These are phyloP conservation scores for Enteromius mattozi DNA, from an alignment of 2,797 vertebrate species.

Conservation along the genomic window DNA sequence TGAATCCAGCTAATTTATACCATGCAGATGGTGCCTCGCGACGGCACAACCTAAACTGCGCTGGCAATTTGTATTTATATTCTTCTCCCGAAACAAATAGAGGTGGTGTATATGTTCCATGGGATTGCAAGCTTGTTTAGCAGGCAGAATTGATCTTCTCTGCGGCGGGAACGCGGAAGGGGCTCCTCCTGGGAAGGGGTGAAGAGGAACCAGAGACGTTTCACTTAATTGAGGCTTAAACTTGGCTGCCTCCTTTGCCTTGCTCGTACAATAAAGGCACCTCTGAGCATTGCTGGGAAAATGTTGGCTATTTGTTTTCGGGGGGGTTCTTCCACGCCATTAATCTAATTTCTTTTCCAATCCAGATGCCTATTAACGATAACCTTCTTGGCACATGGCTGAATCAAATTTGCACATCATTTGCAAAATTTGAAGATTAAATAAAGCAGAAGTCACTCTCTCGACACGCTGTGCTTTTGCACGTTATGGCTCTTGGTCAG, in stretches of 20 bases:
- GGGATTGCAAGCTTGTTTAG: slow-evolving; percentile 46
- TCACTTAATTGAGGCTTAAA: slow-evolving; percentile 54
- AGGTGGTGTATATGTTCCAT: slow-evolving; percentile 44
- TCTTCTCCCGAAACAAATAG: slow-evolving; percentile 49
- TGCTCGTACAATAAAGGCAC: slow-evolving; percentile 28
- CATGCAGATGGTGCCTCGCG: slow-evolving; percentile 52
- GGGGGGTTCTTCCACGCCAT: slow-evolving; percentile 55
- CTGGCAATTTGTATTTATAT: slow-evolving; percentile 56
- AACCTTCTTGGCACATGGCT: slow-evolving; percentile 49
- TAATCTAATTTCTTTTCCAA: slow-evolving; percentile 61
- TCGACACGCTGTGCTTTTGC: slow-evolving; percentile 19
- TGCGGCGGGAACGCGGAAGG: neutral
- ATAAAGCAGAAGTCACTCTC: slow-evolving; percentile 55
- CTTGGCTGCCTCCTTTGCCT: slow-evolving; percentile 41
- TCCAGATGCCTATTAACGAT: slow-evolving; percentile 61
- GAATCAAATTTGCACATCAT: slow-evolving; percentile 63
- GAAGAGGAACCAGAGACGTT: slow-evolving; percentile 41
- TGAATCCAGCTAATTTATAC: slow-evolving; percentile 57
- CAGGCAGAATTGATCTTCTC: slow-evolving; percentile 55
- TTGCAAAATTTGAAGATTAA: slow-evolving; percentile 62
- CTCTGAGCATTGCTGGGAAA: slow-evolving; percentile 36
- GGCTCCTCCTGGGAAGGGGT: slow-evolving; percentile 26
- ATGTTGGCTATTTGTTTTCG: slow-evolving; percentile 45
- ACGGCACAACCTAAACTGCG: slow-evolving; percentile 30
- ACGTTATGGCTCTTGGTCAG: slow-evolving; percentile 36